These are phyloP conservation scores for Marmota monax DNA, from an alignment of 2,113 vertebrate genomes.

Conservation along the genomic window DNA sequence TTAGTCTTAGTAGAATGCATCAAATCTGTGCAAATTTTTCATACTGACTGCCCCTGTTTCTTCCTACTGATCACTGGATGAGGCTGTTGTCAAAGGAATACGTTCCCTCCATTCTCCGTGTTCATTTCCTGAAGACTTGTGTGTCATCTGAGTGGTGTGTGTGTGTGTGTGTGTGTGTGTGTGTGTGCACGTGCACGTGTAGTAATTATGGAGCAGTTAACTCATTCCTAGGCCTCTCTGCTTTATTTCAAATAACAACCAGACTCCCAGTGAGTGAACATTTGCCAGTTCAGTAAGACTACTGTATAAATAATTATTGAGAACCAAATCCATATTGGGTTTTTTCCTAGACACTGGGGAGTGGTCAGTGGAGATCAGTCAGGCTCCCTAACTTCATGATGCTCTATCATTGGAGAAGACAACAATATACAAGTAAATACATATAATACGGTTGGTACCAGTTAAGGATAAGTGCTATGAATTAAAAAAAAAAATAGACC, in stretches of 20 bases:
- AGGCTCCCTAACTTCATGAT: neutral
- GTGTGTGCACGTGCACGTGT: neutral
- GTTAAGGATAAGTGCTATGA: neutral
- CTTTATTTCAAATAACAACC: conserved; percentile 7
- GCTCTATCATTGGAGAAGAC: neutral
- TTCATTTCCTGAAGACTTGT: conserved; percentile 61
- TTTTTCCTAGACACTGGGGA: neutral
- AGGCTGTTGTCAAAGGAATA: conserved; percentile 7
- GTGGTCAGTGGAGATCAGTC: neutral
- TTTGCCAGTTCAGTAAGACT: conserved; percentile 42
- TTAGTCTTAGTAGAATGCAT: conserved; percentile 65
- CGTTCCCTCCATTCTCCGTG: conserved; percentile 12
- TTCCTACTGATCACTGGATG: conserved; percentile 22
- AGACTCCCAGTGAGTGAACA: neutral
- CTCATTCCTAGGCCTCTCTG: neutral
- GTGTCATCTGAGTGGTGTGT: neutral
- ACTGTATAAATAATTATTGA: conserved; percentile 12
- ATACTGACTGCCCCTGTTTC: neutral
- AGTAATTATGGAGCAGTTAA: neutral
- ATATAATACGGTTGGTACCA: neutral
- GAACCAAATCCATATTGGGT: neutral
- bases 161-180: neutral
- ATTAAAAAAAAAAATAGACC: neutral
- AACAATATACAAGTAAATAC: neutral
- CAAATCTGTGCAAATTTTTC: conserved; percentile 67